phyloP scores from a whole-genome alignment of 2,113 vertebrate species.

The Platysteira castanea region DNA sequence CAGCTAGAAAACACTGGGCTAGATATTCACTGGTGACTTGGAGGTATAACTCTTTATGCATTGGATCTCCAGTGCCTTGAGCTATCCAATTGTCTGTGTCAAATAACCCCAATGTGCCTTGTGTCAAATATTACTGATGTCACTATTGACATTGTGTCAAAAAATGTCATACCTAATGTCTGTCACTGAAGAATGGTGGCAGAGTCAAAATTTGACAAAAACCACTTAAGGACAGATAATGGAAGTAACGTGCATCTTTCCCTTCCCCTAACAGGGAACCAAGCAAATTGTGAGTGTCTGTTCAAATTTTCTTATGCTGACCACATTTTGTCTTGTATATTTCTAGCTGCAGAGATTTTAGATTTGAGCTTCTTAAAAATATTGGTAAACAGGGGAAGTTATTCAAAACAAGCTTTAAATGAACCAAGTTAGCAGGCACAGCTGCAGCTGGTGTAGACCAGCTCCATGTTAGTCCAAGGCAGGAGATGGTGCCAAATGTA shows the following conservation, averaged over 20 bases:
- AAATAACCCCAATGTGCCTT: conserved; percentile 63
- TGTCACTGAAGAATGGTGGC: conserved; percentile 16
- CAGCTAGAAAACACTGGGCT: background rate
- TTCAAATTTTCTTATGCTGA: background rate
- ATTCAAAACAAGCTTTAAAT: background rate
- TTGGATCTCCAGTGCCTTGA: conserved; percentile 31
- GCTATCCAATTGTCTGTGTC: conserved; percentile 46
- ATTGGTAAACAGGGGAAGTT: background rate
- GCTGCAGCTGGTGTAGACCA: background rate
- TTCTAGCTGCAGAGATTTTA: background rate
- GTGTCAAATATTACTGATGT: conserved; percentile 50
- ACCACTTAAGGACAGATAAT: conserved; percentile 40
- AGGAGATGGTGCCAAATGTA: background rate
- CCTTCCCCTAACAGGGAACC: background rate
- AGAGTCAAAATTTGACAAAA: conserved; percentile 60
- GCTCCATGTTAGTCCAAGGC: background rate
- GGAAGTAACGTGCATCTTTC: background rate
- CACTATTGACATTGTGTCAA: conserved; percentile 26
- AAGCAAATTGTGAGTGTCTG: background rate
- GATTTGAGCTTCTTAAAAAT: background rate
- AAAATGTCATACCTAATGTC: conserved; percentile 10
- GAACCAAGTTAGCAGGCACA: background rate
- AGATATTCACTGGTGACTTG: conserved; percentile 20
- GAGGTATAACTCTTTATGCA: conserved; percentile 27
- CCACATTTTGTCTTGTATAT: background rate